phyloP scores from a whole-genome alignment of 2,113 vertebrate genomes.

The Pardalotus punctatus region DNA sequence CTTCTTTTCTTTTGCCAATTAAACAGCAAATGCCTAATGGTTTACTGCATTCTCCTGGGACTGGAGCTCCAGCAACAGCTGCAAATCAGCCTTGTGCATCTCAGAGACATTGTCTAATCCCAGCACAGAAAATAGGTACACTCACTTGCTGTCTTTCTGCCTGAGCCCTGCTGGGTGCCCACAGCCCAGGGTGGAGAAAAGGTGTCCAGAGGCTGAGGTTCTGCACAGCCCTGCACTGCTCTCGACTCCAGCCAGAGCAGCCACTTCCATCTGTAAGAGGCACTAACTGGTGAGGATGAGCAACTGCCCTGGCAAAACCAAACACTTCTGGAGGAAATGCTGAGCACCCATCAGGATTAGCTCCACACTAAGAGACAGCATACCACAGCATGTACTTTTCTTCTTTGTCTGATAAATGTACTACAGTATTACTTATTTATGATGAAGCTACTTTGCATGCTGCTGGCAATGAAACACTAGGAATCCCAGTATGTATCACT shows the following conservation, averaged over 20 bases:
- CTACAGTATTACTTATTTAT: slow-evolving; percentile 8
- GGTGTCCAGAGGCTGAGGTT: background rate
- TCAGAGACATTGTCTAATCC: background rate
- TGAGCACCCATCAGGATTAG: background rate
- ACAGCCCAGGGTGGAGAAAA: rapidly evolving
- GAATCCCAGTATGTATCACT: background rate
- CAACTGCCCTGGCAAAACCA: background rate
- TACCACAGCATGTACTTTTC: background rate
- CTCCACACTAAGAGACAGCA: background rate
- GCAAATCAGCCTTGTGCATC: background rate
- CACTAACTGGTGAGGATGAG: background rate
- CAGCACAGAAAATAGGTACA: rapidly evolving
- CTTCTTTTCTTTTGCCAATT: background rate
- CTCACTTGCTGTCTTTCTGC: background rate
- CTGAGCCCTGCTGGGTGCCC: background rate
- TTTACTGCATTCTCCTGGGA: background rate
- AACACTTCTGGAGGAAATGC: background rate
- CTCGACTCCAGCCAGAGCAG: background rate
- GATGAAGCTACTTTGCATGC: background rate
- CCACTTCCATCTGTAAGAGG: background rate
- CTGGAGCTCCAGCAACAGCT: background rate
- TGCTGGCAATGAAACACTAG: background rate
- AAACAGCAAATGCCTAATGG: background rate
- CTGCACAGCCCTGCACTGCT: background rate
- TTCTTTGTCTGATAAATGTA: background rate